Evolutionary conservation across 2,797 vertebrate species (phyloP).

Genomic region (Hemibagrus guttatus): DNA sequence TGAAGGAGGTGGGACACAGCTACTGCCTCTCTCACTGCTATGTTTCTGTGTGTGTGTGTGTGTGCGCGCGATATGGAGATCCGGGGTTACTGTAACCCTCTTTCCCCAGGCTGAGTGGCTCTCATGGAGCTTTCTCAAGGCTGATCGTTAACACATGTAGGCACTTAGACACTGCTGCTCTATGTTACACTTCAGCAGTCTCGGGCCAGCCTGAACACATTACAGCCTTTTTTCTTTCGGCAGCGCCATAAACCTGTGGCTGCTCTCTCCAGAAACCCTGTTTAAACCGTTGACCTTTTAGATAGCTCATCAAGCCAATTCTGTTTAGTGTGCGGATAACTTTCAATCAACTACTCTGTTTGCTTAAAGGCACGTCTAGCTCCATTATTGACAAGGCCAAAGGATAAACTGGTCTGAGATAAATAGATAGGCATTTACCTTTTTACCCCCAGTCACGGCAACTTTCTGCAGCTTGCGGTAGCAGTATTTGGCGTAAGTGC

Average conservation of each 20-base stretch:
- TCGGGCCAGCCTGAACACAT: conserved; percentile 28
- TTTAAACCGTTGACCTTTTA: conserved; percentile 31
- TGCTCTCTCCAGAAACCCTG: conserved; percentile 7
- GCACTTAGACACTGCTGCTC: conserved; percentile 38
- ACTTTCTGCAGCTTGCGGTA: conserved; percentile 83
- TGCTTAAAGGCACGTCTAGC: background rate
- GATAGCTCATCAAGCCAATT: conserved; percentile 16
- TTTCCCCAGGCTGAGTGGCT: conserved; percentile 40
- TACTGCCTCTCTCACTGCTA: conserved; percentile 1
- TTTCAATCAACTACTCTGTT: background rate
- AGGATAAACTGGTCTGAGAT: conserved; percentile 16
- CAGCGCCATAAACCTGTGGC: conserved; percentile 21
- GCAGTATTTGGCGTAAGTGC: conserved; percentile 80
- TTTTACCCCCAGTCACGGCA: conserved; percentile 79
- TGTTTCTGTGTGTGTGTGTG: background rate
- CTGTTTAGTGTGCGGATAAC: conserved; percentile 16
- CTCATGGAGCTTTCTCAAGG: conserved; percentile 42
- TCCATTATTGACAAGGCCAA: background rate
- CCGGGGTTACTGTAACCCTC: conserved; percentile 33
- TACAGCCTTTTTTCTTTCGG: conserved; percentile 2
- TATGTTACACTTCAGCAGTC: conserved; percentile 40
- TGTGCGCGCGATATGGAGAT: background rate
- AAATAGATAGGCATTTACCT: conserved; percentile 66
- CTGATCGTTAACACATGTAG: conserved; percentile 60
- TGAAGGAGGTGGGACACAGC: conserved; percentile 38